These are phyloP conservation scores for Laticauda colubrina DNA, from an alignment of 2,113 vertebrate genomes.

Conservation along the genomic window DNA sequence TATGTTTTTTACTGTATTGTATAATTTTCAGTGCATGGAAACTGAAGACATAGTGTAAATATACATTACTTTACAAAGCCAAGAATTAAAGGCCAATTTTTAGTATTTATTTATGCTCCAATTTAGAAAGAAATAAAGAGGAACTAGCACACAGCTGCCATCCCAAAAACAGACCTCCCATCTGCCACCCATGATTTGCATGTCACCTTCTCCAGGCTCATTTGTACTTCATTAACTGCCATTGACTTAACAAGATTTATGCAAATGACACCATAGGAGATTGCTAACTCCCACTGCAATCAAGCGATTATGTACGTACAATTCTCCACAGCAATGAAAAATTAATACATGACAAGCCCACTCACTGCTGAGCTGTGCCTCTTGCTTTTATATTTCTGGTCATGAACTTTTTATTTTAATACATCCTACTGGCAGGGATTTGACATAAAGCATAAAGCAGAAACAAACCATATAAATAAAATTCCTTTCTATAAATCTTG, in stretches of 20 bases:
- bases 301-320: conserved; percentile 83
- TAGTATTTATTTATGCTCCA: conserved; percentile 45
- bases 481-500: not conserved
- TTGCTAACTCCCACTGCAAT: conserved; percentile 80
- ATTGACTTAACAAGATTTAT: conserved; percentile 90
- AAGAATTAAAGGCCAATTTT: conserved; percentile 50
- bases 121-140: conserved; percentile 46
- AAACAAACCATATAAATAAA: not conserved
- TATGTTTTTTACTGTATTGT: not conserved
- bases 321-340: conserved; percentile 81
- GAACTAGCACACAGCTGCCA: conserved; percentile 75
- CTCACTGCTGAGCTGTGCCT: conserved; percentile 64
- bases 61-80: conserved; percentile 33
- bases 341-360: conserved; percentile 80
- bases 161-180: conserved; percentile 84
- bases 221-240: conserved; percentile 91
- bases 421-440: conserved; percentile 41
- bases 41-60: conserved; percentile 32
- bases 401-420: conserved; percentile 54
- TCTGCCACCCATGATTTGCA: conserved; percentile 85
- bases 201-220: conserved; percentile 86
- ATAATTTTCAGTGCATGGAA: not conserved
- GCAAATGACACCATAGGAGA: conserved; percentile 83
- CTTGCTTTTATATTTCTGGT: conserved; percentile 70
- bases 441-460: conserved; percentile 29